phyloP scores from a whole-genome alignment of 2,797 vertebrate genomes.

The Hippopotamyrus pictus region DNA sequence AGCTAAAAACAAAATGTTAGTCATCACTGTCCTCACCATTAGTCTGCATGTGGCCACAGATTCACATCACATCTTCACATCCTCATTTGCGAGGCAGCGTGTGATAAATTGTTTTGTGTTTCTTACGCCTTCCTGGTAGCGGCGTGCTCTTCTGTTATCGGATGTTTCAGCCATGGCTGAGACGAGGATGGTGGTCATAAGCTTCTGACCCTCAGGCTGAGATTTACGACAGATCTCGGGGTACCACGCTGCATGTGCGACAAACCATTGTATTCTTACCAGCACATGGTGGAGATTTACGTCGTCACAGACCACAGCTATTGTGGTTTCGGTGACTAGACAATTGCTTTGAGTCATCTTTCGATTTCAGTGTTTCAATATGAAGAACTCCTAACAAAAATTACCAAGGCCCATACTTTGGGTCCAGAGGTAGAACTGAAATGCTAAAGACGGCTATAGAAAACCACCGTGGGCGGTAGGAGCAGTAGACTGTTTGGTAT shows the following conservation, averaged over 20 bases:
- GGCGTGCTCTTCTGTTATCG: background rate
- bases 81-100: background rate
- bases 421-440: background rate
- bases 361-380: background rate
- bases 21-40: background rate
- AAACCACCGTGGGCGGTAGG: background rate
- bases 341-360: background rate
- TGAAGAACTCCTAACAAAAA: background rate
- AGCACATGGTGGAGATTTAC: background rate
- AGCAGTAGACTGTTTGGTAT: background rate
- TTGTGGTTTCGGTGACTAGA: background rate
- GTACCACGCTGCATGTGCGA: background rate
- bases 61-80: background rate
- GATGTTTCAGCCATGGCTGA: background rate
- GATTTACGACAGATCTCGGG: background rate
- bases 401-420: background rate
- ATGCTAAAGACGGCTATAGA: background rate
- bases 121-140: background rate
- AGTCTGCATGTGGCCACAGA: conserved; percentile 4
- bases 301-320: background rate
- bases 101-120: background rate
- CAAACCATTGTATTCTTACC: background rate
- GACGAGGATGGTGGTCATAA: background rate
- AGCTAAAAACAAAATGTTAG: background rate
- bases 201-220: background rate